phyloP scores from a whole-genome alignment of 2,113 vertebrate genomes.

The Columba janthina region DNA sequence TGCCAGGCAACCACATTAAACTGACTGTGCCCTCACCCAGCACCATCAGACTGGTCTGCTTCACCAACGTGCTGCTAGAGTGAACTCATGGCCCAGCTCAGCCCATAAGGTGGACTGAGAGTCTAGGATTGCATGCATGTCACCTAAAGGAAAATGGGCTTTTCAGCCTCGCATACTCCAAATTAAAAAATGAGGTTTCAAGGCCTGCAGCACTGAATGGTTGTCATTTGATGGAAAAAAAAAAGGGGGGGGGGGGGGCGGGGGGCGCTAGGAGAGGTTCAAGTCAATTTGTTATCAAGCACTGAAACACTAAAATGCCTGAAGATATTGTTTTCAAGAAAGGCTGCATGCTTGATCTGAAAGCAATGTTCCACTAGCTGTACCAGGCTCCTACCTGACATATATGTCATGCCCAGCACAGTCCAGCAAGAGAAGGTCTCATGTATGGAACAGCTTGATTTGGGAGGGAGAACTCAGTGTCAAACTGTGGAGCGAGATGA shows the following conservation, averaged over 20 bases:
- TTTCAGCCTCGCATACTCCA: neutral
- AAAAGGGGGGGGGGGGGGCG: neutral
- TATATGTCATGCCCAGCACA: no score
- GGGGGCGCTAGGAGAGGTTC: neutral
- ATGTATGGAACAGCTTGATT: neutral
- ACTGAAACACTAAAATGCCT: neutral
- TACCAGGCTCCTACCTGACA: neutral
- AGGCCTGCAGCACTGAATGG: neutral
- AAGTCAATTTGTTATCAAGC: neutral
- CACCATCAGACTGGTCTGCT: neutral
- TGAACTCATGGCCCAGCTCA: neutral
- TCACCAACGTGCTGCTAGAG: neutral
- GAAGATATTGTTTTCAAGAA: neutral
- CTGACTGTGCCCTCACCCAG: neutral
- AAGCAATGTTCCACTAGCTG: neutral
- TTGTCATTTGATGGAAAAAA: neutral
- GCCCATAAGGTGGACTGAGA: neutral
- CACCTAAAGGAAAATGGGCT: neutral
- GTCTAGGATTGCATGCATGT: neutral
- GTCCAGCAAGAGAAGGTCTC: neutral
- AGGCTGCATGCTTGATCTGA: neutral
- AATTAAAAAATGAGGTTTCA: neutral
- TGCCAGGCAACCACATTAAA: neutral
- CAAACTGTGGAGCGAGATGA: accelerated
- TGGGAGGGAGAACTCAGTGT: neutral